Conservation (phyloP, 2,888 invertebrate genomes). For the Acrobasis suavella region DNA sequence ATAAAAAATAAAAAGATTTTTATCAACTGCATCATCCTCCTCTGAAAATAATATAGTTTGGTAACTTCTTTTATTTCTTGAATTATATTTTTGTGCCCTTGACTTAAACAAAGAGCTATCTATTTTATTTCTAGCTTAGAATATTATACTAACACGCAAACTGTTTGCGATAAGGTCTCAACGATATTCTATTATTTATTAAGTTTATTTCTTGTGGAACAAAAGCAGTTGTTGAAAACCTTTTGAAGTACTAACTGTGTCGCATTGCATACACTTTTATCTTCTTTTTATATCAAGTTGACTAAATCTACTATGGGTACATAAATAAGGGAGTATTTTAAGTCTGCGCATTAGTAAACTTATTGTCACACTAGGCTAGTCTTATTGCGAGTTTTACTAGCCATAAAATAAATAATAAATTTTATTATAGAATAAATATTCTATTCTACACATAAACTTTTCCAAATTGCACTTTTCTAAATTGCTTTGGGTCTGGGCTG, state of each 20-base stretch:
- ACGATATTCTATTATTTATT: conserved; percentile 28
- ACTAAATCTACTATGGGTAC: conserved; percentile 8
- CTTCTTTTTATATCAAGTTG: conserved; percentile 2
- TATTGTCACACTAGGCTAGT: conserved; percentile 5
- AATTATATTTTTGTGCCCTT: neutral
- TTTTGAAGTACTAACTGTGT: conserved; percentile 2
- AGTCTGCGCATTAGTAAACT: conserved; percentile 5
- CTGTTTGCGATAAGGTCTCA: neutral
- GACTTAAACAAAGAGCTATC: neutral
- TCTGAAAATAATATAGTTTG: neutral
- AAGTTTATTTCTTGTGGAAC: conserved; percentile 31
- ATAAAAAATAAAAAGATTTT: too few relatives aligned
- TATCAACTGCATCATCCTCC: too few relatives aligned
- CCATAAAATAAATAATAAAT: neutral
- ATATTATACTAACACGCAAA: neutral
- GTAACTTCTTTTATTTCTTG: neutral
- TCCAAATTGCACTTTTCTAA: conserved; percentile 1
- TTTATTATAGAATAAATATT: neutral
- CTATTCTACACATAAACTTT: neutral
- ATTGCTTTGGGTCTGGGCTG: neutral
- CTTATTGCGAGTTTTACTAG: neutral
- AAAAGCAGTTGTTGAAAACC: neutral
- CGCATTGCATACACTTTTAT: conserved; percentile 11
- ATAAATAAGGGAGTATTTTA: conserved; percentile 8
- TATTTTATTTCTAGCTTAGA: neutral